Percentiles rank a stretch among this genome's conserved stretches.
Conservation (phyloP, 2,888 invertebrate genomes). For the Ophion slaviceki region DNA sequence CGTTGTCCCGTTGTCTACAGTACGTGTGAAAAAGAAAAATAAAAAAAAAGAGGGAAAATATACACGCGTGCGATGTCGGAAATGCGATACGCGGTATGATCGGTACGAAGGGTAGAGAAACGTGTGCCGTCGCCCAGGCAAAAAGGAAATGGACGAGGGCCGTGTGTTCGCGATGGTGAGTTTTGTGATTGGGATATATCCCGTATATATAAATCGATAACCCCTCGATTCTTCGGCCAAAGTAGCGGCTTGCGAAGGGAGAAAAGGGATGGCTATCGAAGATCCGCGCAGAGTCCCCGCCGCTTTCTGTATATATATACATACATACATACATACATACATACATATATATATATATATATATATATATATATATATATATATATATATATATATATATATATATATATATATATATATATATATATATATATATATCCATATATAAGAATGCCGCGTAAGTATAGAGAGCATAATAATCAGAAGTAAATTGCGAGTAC, state of each 20-base stretch:
- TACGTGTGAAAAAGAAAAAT: too few relatives aligned
- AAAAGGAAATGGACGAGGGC: neutral
- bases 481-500: slow-evolving; percentile 83
- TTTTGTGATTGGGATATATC: slow-evolving; percentile 56
- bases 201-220: slow-evolving; percentile 56
- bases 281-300: slow-evolving; percentile 31
- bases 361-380: too few relatives aligned
- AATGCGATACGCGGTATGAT: neutral
- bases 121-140: neutral
- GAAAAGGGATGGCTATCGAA: slow-evolving; percentile 36
- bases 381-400: neutral
- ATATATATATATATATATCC: slow-evolving; percentile 7
- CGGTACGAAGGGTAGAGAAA: neutral
- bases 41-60: neutral
- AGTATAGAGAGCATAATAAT: slow-evolving; percentile 82
- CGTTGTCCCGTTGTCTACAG: too few relatives aligned
- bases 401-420: slow-evolving; percentile 13
- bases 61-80: neutral
- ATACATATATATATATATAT: slow-evolving; percentile 20
- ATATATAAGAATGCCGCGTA: slow-evolving; percentile 72
- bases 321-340: neutral
- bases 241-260: slow-evolving; percentile 7
- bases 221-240: slow-evolving; percentile 47
- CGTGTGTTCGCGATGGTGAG: slow-evolving; percentile 30
- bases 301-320: neutral